Evolutionary conservation across 2,113 vertebrate species (phyloP).

Genomic region (Crocuta crocuta): DNA sequence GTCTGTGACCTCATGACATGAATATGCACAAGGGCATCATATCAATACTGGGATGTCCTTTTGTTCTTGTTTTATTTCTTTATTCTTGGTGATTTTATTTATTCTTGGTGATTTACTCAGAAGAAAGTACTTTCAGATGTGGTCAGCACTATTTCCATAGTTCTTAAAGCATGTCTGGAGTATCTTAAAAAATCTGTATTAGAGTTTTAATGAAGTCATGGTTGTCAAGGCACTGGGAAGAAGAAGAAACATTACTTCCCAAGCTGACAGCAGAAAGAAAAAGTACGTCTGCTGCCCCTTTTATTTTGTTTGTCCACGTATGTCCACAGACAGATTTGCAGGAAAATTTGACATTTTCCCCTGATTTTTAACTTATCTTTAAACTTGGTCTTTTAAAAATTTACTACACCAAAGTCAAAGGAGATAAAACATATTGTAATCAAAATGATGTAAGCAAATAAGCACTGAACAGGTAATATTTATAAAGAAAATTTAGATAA

Average conservation of each 20-base stretch:
- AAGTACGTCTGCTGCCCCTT: not conserved
- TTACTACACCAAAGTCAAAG: not conserved
- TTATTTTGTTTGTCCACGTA: not conserved
- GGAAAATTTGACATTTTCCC: not conserved
- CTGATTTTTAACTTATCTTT: not conserved
- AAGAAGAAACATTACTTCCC: not conserved
- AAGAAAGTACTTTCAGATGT: not conserved
- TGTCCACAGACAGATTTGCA: not conserved
- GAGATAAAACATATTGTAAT: not conserved
- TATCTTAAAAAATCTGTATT: not conserved
- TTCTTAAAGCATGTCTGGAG: not conserved
- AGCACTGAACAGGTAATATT: not conserved
- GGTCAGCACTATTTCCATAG: not conserved
- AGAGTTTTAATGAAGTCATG: not conserved
- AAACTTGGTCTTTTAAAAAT: not conserved
- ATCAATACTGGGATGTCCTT: not conserved
- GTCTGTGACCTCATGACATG: not conserved
- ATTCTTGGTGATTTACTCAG: not conserved
- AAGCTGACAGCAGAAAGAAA: not conserved
- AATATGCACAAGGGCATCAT: not conserved
- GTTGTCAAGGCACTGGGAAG: not conserved
- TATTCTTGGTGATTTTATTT: no score
- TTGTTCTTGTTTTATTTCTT: not conserved
- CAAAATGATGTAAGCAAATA: not conserved
- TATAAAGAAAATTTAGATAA: not conserved